A percentile compares a stretch with the other conserved stretches of the same genome.
These are phyloP conservation scores for Amblyjoppa proteus DNA, from an alignment of 2,888 invertebrate species.

Conservation along the genomic window DNA sequence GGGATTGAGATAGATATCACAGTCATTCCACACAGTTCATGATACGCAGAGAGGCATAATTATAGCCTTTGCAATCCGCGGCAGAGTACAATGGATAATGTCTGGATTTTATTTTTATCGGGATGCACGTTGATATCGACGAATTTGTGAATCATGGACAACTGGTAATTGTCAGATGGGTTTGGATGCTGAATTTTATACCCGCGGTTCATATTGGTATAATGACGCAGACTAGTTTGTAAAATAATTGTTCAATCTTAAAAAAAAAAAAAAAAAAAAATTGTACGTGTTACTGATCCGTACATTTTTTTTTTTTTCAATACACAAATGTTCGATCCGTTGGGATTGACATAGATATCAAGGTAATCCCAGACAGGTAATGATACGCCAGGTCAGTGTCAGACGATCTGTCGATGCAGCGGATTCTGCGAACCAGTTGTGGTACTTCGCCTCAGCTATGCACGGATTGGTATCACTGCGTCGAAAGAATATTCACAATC, in stretches of 20 bases:
- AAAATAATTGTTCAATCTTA: neutral
- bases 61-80: no score
- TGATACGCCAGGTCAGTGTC: constrained; percentile 33
- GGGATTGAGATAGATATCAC: no score
- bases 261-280: no score
- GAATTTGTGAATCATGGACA: constrained; percentile 57
- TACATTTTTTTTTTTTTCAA: no score
- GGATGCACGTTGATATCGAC: constrained; percentile 16
- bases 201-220: neutral
- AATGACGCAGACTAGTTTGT: neutral
- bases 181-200: neutral
- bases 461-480: neutral
- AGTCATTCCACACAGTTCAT: no score
- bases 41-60: no score
- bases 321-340: no score
- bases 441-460: neutral
- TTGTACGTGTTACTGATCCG: no score
- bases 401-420: constrained; percentile 21
- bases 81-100: no score
- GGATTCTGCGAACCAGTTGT: constrained; percentile 2
- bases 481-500: neutral
- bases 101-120: neutral
- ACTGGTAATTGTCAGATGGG: constrained; percentile 37
- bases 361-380: neutral
- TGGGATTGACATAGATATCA: no score